phyloP scores from a whole-genome alignment of 1,140 invertebrate genomes.

The Drosophila ohnishii region DNA sequence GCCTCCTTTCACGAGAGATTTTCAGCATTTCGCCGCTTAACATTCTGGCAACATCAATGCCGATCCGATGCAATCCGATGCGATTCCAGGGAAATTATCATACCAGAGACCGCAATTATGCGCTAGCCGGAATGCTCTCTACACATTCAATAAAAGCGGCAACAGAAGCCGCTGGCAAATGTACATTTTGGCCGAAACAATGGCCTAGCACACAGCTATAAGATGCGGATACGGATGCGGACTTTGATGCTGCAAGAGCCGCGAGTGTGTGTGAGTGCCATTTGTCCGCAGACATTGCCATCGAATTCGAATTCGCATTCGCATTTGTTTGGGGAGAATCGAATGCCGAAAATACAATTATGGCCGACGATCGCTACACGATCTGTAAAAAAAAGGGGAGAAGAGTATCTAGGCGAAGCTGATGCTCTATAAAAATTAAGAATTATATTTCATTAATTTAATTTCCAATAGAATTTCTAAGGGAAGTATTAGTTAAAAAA shows the following conservation, averaged over 20 bases:
- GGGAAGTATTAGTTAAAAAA: too few species aligned
- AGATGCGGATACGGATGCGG: conserved; percentile 36
- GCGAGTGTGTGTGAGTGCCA: conserved; percentile 54
- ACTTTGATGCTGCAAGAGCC: conserved; percentile 1
- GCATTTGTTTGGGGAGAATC: conserved; percentile 55
- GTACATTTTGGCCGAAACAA: conserved; percentile 54
- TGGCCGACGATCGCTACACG: conserved; percentile 66
- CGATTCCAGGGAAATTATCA: conserved; percentile 63
- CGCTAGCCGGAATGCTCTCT: conserved; percentile 54
- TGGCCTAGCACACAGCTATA: conserved; percentile 25
- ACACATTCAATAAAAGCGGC: conserved; percentile 53
- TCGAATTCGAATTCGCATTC: conserved; percentile 32
- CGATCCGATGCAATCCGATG: conserved; percentile 44
- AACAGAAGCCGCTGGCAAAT: conserved; percentile 61
- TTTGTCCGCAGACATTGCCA: conserved; percentile 49
- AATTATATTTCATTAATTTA: not conserved
- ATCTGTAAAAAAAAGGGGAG: conserved; percentile 37
- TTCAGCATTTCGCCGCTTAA: conserved; percentile 46
- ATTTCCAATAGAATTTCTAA: not conserved
- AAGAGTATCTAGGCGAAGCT: not conserved
- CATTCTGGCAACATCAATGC: conserved; percentile 60
- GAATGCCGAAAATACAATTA: conserved; percentile 79
- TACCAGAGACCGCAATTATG: conserved; percentile 70
- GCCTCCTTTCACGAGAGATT: conserved; percentile 16
- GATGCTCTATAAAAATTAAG: conserved; percentile 1